A percentile compares a stretch with the other conserved stretches of the same genome.
phyloP scores from a whole-genome alignment of 2,888 invertebrate genomes.

The Sympetrum striolatum region DNA sequence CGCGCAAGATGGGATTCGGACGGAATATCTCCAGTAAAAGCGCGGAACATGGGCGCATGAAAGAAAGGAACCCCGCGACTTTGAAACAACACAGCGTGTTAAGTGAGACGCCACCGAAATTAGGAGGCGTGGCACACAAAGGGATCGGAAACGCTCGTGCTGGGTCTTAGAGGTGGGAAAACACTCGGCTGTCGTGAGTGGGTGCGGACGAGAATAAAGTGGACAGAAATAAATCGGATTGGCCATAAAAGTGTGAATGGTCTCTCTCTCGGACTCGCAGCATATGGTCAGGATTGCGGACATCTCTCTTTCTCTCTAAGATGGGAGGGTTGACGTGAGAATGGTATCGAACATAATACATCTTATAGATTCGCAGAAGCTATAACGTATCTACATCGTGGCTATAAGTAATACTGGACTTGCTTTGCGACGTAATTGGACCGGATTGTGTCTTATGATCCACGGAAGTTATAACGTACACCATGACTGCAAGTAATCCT shows the following conservation, averaged over 20 bases:
- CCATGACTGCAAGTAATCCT: too few relatives aligned
- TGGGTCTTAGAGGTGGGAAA: neutral
- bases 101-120: neutral
- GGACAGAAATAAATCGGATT: neutral
- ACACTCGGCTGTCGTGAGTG: neutral
- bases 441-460: too few relatives aligned
- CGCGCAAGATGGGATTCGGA: too few relatives aligned
- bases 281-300: neutral
- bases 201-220: neutral
- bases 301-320: neutral
- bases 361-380: too few relatives aligned
- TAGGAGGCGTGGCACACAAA: neutral
- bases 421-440: too few relatives aligned
- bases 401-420: too few relatives aligned
- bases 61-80: too few relatives aligned
- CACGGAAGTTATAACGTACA: too few relatives aligned
- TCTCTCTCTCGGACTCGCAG: neutral
- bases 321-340: neutral
- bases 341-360: too few relatives aligned
- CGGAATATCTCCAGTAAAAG: too few relatives aligned
- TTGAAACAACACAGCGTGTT: neutral
- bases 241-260: neutral
- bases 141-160: neutral
- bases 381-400: too few relatives aligned
- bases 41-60: too few relatives aligned